Evolutionary conservation across 1,140 invertebrate species (phyloP), one percentile per base, ranked within the genome.

Genomic region (Habropoda laboriosa): DNA sequence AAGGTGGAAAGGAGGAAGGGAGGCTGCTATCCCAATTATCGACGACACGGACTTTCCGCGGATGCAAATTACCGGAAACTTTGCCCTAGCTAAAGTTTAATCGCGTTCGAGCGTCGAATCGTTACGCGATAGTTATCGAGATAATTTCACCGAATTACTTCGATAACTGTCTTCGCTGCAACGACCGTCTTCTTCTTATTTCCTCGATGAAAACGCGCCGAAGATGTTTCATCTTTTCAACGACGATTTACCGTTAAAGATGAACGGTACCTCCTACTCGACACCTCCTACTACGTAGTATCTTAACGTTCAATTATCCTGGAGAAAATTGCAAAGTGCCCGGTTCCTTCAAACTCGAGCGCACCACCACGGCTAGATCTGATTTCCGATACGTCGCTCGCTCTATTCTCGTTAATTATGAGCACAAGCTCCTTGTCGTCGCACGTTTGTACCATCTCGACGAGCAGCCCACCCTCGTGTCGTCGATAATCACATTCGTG

Each of bases 21-120:
- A 61, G 24, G 53, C 40, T 79, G 60, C n/a, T n/a, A n/a, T 73
- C 64, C 67, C 74, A 81, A 82, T 88, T 86, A 88, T 84, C 58
- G 72, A 71, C 70, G 77, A 42, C 57, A 64, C 70, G 60, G 55
- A 61, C 53, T 61, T 67, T 51, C 55, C 51, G 10, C 16, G 32
- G 55, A 73, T 70, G 85, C 82, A 78, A 87, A 87, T 86, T 86
- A 86, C 74, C 72, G 60, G 60, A 81, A 85, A 86, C 73, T 85
- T 83, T 24, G 60, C 38, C 40, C 53, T 35, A 30, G 27, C 49
- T 42, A 47, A 68, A 72, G 57, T 86, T 79, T 79, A 73, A 86
- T 83, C 83, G 80, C 75, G 55, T 47, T 45, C 67, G 38, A 58
- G n/a, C 68, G 58, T 61, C 58, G 55, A 82, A 79, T 42, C 32